Conservation (phyloP, 2,888 invertebrate species). For the Agriopis aurantiaria region DNA sequence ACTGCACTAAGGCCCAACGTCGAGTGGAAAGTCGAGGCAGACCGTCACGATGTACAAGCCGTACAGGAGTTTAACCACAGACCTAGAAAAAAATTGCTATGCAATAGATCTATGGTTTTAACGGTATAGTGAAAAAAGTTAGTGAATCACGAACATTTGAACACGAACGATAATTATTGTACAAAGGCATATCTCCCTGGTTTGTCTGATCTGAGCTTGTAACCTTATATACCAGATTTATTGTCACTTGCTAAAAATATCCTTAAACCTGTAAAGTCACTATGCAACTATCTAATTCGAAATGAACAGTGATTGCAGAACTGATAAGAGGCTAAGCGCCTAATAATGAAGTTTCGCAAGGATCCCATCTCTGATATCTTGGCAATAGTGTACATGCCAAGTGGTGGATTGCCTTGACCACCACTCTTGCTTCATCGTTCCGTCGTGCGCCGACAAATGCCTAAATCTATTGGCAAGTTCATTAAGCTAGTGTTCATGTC, state of each 20-base stretch:
- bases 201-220: neutral
- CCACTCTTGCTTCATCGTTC: constrained; percentile 40
- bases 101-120: too few relatives aligned
- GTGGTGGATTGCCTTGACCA: constrained; percentile 51
- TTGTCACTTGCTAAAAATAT: neutral
- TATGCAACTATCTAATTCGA: neutral
- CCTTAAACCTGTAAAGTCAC: neutral
- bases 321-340: constrained; percentile 23
- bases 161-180: too few relatives aligned
- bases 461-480: constrained; percentile 24
- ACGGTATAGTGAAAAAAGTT: too few relatives aligned
- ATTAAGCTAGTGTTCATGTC: neutral
- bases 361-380: constrained; percentile 37
- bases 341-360: constrained; percentile 39
- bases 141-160: too few relatives aligned
- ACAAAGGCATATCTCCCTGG: too few relatives aligned
- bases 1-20: too few relatives aligned
- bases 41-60: too few relatives aligned
- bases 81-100: too few relatives aligned
- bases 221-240: neutral
- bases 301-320: constrained; percentile 10
- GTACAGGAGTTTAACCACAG: too few relatives aligned
- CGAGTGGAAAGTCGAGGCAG: too few relatives aligned
- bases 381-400: constrained; percentile 45
- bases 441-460: constrained; percentile 23